Percentiles rank a stretch among this genome's conserved stretches.
phyloP scores from a whole-genome alignment of 2,113 vertebrate genomes.

The Callocephalon fimbriatum region DNA sequence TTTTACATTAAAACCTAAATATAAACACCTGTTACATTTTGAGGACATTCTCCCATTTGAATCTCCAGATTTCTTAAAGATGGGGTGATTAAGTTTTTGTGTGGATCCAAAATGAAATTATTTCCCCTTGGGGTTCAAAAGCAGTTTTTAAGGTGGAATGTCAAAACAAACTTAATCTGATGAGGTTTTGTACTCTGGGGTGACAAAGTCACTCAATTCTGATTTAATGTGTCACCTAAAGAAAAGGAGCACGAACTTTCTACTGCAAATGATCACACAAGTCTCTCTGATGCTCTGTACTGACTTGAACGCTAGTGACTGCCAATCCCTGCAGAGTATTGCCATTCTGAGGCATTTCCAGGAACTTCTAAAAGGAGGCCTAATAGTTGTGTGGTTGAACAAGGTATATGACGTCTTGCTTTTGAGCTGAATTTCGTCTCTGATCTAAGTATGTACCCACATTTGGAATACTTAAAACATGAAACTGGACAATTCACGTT shows the following conservation, averaged over 20 bases:
- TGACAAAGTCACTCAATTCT: neutral
- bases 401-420: neutral
- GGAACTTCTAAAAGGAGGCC: neutral
- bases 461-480: neutral
- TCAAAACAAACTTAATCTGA: neutral
- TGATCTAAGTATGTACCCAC: rapidly evolving
- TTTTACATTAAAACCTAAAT: neutral
- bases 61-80: neutral
- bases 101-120: neutral
- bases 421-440: neutral
- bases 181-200: neutral
- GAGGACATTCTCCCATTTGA: neutral
- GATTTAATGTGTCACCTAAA: neutral
- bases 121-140: neutral
- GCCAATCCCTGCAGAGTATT: neutral
- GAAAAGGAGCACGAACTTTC: neutral
- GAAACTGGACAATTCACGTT: neutral
- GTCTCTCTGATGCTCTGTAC: neutral
- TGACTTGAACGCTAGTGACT: neutral
- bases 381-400: neutral
- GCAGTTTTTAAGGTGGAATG: neutral
- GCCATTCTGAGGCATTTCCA: neutral
- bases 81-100: neutral
- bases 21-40: neutral
- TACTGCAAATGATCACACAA: neutral